Evolutionary conservation across 2,888 invertebrate genomes (phyloP), one percentile per base, ranked within the genome.

Genomic region (Hydrotaea diabolus): DNA sequence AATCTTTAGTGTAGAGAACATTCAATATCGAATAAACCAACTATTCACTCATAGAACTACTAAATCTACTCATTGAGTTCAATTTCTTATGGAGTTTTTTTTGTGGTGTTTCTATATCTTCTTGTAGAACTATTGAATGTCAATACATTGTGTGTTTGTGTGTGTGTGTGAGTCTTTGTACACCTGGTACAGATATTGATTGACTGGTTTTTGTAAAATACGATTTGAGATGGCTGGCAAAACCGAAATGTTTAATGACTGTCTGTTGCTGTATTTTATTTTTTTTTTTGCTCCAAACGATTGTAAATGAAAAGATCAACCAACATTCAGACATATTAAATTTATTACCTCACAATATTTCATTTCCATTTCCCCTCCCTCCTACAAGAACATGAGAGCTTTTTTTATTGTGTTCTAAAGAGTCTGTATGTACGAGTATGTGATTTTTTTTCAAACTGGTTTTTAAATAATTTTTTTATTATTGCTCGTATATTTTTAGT

Each of bases 151-250:
- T 2, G 2, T 49, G n/a, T 49, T 36, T 75, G 73, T 5, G 19
- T 46, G 31, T 75, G 15, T 49, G 46, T 31, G 17, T 46, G 31
- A 62, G 15, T 49, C 17, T 49, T 17, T 15, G 49, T 62, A 62
- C 36, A 36, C n/a, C 31, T 62, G 36, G n/a, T 62, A 26, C 13
- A 62, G 3, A 8, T 17, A 62, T 26, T 31, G 36, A 59, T 75
- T 69, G 66, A 46, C 43, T 79, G 64, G 57, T 69, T 62, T 79
- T 74, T 80, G 73, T 74, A 80, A 83, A 80, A 62, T 71, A 74
- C 69, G 2, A 5, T 53, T 21, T 26, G 17, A 21, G 21, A 43
- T 76, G 49, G 23, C 69, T 78, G 77, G 80, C 76, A 81, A 78
- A 78, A 81, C 75, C 77, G 77, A 75, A 43, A 66, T 53, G 26